Base-by-base conservation (phyloP, 1,140 invertebrate species). In the Antheraea pernyi region DNA sequence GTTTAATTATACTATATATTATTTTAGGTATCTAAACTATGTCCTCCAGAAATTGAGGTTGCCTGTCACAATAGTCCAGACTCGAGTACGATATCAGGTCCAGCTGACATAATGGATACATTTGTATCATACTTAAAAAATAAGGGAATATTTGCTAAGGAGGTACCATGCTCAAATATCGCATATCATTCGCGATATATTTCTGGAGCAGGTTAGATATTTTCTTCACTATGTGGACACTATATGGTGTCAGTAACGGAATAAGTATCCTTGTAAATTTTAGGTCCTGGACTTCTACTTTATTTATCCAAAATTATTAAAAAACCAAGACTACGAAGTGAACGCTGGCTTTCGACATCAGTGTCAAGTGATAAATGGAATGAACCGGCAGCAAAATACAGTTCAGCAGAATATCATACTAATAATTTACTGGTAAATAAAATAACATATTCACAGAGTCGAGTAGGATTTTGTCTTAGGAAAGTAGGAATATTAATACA, bases 321-420 rank as follows among this genome's bases (percentile, higher is more conserved):
- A 0, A 69, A 94, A 6, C 94, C 96, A 0, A 95, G 95, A 76
- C 75, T 85, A 9, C 93, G 97, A 42, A 96, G 95, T 13, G 75
- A 88, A 0, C 96, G 95, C 75, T 99, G 98, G 98, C 85, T 98
- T 0, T 97, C 96, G 79, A 95, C 97, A 0, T 98, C 97, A 3
- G 95, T 98, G 58, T 94, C 95, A 0, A 94, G 96, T 79, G 69
- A 37, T 22, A 86, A 91, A 30, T 98, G 97, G 97, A 92, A 94
- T 11, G 91, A 94, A 2, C 86, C 95, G 0, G 77, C 93, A 0
- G 95, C 95, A 0, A 93, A 94, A 68, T 86, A 94, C 18, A 97
- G 95, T 0, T 98, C 97, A 0, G 95, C 97, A 1, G 96, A 97
- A 74, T 99, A 99, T 81, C 97, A 97, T 80, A 97, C 97, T 0